Evolutionary conservation across 2,888 invertebrate genomes (phyloP).

Genomic region (Abscondita cerata): DNA sequence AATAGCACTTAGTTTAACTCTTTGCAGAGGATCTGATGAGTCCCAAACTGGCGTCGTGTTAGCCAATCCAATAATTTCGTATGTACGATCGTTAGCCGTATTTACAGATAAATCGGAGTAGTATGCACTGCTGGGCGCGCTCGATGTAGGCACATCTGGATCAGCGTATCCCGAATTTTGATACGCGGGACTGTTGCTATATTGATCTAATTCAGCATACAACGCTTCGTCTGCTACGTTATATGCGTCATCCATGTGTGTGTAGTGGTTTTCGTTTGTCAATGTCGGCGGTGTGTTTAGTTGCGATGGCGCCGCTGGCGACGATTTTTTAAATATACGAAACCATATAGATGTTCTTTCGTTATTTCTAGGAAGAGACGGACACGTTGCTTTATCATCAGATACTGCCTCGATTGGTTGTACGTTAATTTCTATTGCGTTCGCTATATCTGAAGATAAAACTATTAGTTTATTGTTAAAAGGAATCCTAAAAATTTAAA

Average conservation of each 20-base stretch:
- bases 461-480: too few relatives aligned
- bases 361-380: conserved; percentile 44
- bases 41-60: conserved; percentile 62
- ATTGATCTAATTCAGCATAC: conserved; percentile 71
- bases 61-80: conserved; percentile 66
- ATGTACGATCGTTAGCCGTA: conserved; percentile 62
- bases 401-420: conserved; percentile 52
- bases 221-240: conserved; percentile 68
- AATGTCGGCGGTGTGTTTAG: conserved; percentile 62
- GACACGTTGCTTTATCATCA: conserved; percentile 52
- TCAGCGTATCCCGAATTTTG: conserved; percentile 74
- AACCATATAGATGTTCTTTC: conserved; percentile 54
- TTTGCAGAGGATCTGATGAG: conserved; percentile 39
- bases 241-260: conserved; percentile 72
- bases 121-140: conserved; percentile 77
- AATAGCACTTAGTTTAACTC: conserved; percentile 62
- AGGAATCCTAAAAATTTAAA: too few relatives aligned
- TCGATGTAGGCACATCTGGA: conserved; percentile 65
- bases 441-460: too few relatives aligned
- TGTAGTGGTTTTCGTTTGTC: conserved; percentile 74
- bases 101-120: conserved; percentile 73
- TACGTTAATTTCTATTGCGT: conserved; percentile 15
- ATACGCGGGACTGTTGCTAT: conserved; percentile 67
- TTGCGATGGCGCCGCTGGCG: conserved; percentile 53
- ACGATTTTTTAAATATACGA: conserved; percentile 52